Evolutionary conservation across 2,888 invertebrate genomes (phyloP), one percentile per base, ranked within the genome.

Genomic region (Autographa pulchrina): DNA sequence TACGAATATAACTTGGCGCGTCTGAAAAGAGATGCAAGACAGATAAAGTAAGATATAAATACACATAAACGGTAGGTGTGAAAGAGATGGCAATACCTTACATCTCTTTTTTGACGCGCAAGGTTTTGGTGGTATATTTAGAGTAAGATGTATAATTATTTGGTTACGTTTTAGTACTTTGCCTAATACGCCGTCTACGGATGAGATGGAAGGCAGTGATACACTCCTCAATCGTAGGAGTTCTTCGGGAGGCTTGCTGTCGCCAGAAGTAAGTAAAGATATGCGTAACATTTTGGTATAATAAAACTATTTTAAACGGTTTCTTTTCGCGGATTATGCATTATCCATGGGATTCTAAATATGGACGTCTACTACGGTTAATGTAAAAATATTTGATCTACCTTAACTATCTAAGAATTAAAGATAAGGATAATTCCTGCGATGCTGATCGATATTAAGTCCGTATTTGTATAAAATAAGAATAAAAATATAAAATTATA

Each of bases 181-280:
- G 93, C 97, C 97, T 59, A 97, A 97, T 83, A 97, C 97, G 0
- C 97, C 97, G 6, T 97, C 97, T 0, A 96, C 97, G 31, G 97
- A 97, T 72, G 97, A 97, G 73, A 93, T 96, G 89, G 97, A 97
- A 70, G 92, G 87, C 73, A 90, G 85, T 59, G 96, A 97, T 85
- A 95, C 96, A 75, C 90, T 96, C 78, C 95, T 97, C 74, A 94
- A 96, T 77, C 96, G 98, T 71, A 96, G 98, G 68, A 98, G 98
- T 87, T 98, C 98, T 2, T 98, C 98, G 0, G 98, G 98, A 0
- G 98, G 97, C 41, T 93, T 98, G 0, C 93, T 98, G 8, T 98
- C 98, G 0, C 98, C 98, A 0, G 98, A 98, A 94, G 97, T 97
- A 80, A 94, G 80, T n/a, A n/a, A n/a, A n/a, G n/a, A n/a, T n/a